Percentiles rank a stretch among this genome's conserved stretches.
Conservation (phyloP, 2,113 vertebrate genomes). For the Plectropomus leopardus region DNA sequence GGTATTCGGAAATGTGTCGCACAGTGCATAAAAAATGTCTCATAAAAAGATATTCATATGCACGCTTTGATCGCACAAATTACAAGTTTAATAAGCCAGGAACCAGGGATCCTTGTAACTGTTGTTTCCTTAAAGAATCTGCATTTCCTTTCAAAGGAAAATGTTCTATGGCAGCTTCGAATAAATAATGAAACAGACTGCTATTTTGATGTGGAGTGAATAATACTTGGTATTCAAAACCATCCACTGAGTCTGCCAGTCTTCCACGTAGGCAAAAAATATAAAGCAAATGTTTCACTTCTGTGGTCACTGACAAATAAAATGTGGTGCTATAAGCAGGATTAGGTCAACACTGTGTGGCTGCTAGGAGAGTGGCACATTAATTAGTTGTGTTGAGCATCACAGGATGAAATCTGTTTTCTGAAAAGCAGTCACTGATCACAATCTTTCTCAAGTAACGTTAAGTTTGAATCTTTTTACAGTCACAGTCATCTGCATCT, state of each 20-base stretch:
- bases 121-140: slow-evolving; percentile 24
- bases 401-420: slow-evolving; percentile 16
- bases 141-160: slow-evolving; percentile 23
- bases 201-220: slow-evolving; percentile 35
- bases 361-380: slow-evolving; percentile 41
- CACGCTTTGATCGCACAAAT: slow-evolving; percentile 38
- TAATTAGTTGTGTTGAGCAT: slow-evolving; percentile 43
- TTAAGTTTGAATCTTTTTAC: background rate
- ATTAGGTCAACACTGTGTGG: slow-evolving; percentile 25
- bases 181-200: slow-evolving; percentile 27
- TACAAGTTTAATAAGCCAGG: slow-evolving; percentile 19
- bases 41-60: slow-evolving; percentile 14
- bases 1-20: slow-evolving; percentile 22
- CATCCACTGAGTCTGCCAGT: slow-evolving; percentile 16
- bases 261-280: slow-evolving; percentile 26
- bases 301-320: slow-evolving; percentile 35
- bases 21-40: background rate
- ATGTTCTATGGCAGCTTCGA: slow-evolving; percentile 30
- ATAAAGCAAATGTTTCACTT: slow-evolving; percentile 29
- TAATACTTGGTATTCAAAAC: slow-evolving; percentile 35
- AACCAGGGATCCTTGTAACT: slow-evolving; percentile 7
- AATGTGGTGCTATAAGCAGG: slow-evolving; percentile 11
- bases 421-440: slow-evolving; percentile 42
- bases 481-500: background rate
- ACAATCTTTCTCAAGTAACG: background rate